A percentile compares a stretch with the other conserved stretches of the same genome.
Conservation (phyloP, 2,113 vertebrate genomes). For the Nanorana parkeri region DNA sequence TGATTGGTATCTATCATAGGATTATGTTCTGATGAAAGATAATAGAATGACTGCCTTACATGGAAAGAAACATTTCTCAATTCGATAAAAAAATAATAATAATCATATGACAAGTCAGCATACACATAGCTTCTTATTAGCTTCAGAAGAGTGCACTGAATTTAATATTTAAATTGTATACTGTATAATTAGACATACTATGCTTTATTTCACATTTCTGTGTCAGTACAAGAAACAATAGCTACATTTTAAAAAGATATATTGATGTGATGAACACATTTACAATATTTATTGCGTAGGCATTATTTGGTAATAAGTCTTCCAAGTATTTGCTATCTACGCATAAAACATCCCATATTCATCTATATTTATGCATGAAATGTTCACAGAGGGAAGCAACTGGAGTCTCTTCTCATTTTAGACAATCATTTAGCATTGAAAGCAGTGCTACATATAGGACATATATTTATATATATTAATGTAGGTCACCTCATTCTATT, state of each 20-base stretch:
- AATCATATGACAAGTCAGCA: slow-evolving; percentile 11
- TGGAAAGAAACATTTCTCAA: slow-evolving; percentile 15
- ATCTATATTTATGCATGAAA: neutral
- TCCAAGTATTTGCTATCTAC: neutral
- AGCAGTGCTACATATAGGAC: slow-evolving; percentile 3
- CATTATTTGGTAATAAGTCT: neutral
- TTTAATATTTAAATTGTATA: slow-evolving; percentile 29
- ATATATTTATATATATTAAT: slow-evolving; percentile 17
- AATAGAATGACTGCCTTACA: slow-evolving; percentile 32
- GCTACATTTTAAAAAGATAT: no score
- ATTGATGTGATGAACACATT: neutral
- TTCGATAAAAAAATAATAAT: slow-evolving; percentile 13
- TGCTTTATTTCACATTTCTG: neutral
- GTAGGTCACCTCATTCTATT: slow-evolving; percentile 14
- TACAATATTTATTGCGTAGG: neutral
- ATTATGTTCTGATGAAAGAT: slow-evolving; percentile 25
- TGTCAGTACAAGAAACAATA: no score
- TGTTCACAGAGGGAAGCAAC: neutral
- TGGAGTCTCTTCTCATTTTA: neutral
- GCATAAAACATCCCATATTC: neutral
- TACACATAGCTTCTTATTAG: slow-evolving; percentile 20
- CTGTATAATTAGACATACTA: slow-evolving; percentile 12
- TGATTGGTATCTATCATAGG: slow-evolving; percentile 7
- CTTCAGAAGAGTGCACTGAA: slow-evolving; percentile 23
- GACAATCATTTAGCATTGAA: slow-evolving; percentile 13